phyloP scores from a whole-genome alignment of 2,888 invertebrate species.

The Dermolepida albohirtum region DNA sequence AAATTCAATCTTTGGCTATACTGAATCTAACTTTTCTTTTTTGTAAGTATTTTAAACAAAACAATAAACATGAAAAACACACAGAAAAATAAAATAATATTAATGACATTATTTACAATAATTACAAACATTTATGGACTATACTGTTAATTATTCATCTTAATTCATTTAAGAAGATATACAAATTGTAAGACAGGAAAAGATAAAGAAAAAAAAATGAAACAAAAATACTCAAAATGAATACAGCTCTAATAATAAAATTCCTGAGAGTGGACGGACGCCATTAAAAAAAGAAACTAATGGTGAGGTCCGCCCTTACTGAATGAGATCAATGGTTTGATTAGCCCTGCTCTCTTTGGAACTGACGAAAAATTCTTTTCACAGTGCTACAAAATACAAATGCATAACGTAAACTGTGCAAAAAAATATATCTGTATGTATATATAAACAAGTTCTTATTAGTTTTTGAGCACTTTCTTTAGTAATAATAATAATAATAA shows the following conservation, averaged over 20 bases:
- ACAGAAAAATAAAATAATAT: constrained; percentile 36
- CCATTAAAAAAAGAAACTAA: constrained; percentile 42
- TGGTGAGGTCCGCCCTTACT: constrained; percentile 49
- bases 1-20: constrained; percentile 63
- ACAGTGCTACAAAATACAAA: constrained; percentile 11
- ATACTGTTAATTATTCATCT: constrained; percentile 18
- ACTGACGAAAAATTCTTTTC: constrained; percentile 22
- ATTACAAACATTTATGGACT: constrained; percentile 46
- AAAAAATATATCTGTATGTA: too few species aligned
- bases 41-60: constrained; percentile 10
- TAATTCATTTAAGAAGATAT: constrained; percentile 2
- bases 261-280: constrained; percentile 62
- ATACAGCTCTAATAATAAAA: constrained; percentile 58
- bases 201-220: constrained; percentile 14
- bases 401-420: too few species aligned
- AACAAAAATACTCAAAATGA: constrained; percentile 39
- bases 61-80: constrained; percentile 19
- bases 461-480: constrained; percentile 31
- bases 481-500: constrained; percentile 27
- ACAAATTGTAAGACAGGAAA: constrained; percentile 1
- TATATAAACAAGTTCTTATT: too few species aligned
- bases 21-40: constrained; percentile 61
- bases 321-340: constrained; percentile 66
- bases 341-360: constrained; percentile 65
- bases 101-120: constrained; percentile 49